Base-by-base conservation (phyloP, 2,888 invertebrate genomes). In the Schrankia costaestrigalis region DNA sequence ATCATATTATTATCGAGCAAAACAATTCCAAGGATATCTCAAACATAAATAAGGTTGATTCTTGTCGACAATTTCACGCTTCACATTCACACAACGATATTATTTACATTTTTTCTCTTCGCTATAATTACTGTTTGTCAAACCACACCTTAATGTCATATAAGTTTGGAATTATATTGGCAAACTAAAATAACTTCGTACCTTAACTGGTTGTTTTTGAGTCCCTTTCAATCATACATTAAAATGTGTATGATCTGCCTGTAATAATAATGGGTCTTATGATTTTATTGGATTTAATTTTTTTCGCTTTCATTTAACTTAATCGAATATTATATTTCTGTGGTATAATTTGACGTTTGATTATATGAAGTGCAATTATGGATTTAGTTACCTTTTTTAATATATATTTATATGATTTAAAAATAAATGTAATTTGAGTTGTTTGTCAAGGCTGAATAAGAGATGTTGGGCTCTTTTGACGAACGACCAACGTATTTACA, bases 101-200 rank as follows among this genome's bases (percentile, higher is more conserved):
- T 27, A 51, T 55, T 64, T 52, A 56, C 46, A 58, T 61, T 60
- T 61, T 65, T 55, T n/a, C n/a, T n/a, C 49, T 56, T 40, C 56
- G 32, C 29, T 45, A 58, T 68, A 61, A 67, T 66, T 66, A 63
- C 56, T 46, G 52, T 54, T 62, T 57, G 56, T 63, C 59, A 51
- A 58, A 59, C 50, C 46, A 60, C 41, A 46, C 36, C 31, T 34
- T 28, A 31, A 39, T 22, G 55, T 56, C 53, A 34, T 35, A 58
- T 68, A 69, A 64, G 44, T 37, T 39, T 35, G 30, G 14, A 24
- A 31, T 41, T 12, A 29, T 33, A 53, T 45, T 59, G 62, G 41
- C 56, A n/a, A n/a, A n/a, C n/a, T n/a, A n/a, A n/a, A n/a, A n/a
- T n/a, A 56, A 45, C 32, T 58, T 54, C 50, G 52, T 52, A 46